Evolutionary conservation across 2,797 vertebrate species (phyloP), one percentile per base, ranked within the genome.

Genomic region (Melanotaenia maccullochi): DNA sequence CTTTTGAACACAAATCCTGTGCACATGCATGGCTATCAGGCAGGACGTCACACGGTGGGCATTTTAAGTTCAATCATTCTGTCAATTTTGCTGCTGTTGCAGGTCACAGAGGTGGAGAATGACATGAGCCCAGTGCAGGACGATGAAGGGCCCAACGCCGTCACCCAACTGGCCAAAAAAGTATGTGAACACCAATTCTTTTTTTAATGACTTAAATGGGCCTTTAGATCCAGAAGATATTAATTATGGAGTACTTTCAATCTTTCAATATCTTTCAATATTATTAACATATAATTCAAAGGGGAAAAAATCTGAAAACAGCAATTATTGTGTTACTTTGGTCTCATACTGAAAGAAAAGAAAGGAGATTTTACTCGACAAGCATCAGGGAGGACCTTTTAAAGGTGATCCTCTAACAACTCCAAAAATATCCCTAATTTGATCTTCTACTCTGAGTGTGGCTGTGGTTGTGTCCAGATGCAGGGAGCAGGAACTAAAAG

Each of bases 401-500:
- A 8, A 20, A 20, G 42, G 42, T 8, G 5, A 63, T 32, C 25
- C 30, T 64, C 35, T 51, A 22, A 71, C 61, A 69, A 59, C 54
- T 44, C 18, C 60, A 32, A n/a, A 47, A 5, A 14, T 32, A 5
- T 35, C n/a, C 16, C 64, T 59, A 4, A 24, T 56, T 61, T 78
- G 63, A 85, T 72, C 71, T 90, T 74, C 88, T 75, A 86, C 79
- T 67, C 36, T 20, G 4, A 65, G 72, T 68, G 49, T 78, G 38
- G 1, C 11, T 52, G 60, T 35, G 20, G n/a, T 16, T 75, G 66
- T 74, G 54, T 67, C 38, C 89, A 99, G 97, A 94, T 99, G 92
- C 98, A 99, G 83, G 97, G 97, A 0, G 96, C 93, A 0, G 95
- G 97, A 24, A 87, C 93, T 65, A 96, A 95, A 83, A 94, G 97